Percentiles rank a stretch among this genome's conserved stretches.
Conservation (phyloP, 2,888 invertebrate species). For the Pachymerium ferrugineum region DNA sequence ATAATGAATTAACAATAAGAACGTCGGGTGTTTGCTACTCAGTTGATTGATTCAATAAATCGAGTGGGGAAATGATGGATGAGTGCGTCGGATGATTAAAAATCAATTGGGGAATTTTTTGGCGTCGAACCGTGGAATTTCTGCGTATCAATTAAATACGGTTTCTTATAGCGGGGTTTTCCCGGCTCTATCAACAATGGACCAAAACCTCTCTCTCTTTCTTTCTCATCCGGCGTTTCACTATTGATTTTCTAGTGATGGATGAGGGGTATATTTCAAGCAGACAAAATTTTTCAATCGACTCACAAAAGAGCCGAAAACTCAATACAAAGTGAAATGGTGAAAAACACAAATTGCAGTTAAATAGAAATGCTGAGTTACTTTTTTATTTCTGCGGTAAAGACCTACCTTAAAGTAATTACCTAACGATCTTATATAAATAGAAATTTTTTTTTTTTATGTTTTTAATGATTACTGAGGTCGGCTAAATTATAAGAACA, state of each 20-base stretch:
- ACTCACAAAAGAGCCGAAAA: slow-evolving; percentile 9
- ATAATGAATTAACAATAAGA: not conserved
- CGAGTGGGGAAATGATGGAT: not conserved
- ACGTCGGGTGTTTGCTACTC: not conserved
- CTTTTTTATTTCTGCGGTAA: too few species aligned
- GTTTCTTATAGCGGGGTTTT: not conserved
- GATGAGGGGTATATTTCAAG: slow-evolving; percentile 16
- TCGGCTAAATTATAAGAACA: too few species aligned
- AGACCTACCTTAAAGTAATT: too few species aligned
- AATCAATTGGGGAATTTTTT: not conserved
- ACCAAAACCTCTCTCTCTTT: too few species aligned
- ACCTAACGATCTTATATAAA: too few species aligned
- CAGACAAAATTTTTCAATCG: slow-evolving; percentile 21
- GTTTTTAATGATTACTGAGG: too few species aligned
- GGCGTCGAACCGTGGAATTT: not conserved
- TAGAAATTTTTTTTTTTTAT: too few species aligned
- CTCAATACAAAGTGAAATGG: not conserved
- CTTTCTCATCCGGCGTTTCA: slow-evolving; percentile 4
- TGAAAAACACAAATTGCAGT: not conserved
- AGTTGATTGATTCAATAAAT: too few species aligned
- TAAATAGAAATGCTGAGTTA: too few species aligned
- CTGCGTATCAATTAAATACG: not conserved
- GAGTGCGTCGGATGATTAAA: not conserved
- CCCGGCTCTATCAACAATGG: slow-evolving; percentile 4
- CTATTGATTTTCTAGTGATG: slow-evolving; percentile 10